These are phyloP conservation scores for Amblyraja radiata DNA, from an alignment of 2,797 vertebrate genomes.

Conservation along the genomic window DNA sequence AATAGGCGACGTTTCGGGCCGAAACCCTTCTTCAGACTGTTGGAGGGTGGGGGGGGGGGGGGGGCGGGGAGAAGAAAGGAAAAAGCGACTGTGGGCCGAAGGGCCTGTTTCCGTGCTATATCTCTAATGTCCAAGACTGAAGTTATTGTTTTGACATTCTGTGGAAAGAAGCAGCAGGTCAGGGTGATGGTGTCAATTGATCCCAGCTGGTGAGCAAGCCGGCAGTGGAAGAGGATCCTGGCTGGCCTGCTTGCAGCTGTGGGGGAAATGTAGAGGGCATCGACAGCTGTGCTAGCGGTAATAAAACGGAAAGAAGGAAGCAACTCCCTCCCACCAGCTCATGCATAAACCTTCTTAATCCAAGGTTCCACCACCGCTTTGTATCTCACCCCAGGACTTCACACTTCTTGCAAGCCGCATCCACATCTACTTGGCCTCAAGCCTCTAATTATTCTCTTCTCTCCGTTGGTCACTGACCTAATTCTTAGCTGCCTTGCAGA, in stretches of 20 bases:
- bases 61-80: too few species aligned
- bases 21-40: too few species aligned
- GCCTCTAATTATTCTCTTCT: background rate
- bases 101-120: too few species aligned
- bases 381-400: background rate
- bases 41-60: too few species aligned
- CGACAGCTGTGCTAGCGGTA: background rate
- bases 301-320: background rate
- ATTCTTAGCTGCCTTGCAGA: background rate
- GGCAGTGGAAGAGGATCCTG: background rate
- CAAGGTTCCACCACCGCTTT: background rate
- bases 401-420: background rate
- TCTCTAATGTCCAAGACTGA: too few species aligned
- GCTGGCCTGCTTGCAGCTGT: background rate
- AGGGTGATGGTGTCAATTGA: too few species aligned
- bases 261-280: background rate
- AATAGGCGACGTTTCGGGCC: too few species aligned
- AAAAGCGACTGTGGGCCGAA: too few species aligned
- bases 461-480: slow-evolving; percentile 8
- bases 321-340: background rate
- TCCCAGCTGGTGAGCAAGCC: background rate
- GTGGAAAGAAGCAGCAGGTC: background rate
- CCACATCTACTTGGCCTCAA: background rate
- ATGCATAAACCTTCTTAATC: background rate
- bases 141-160: background rate